Evolutionary conservation across 2,797 vertebrate genomes (phyloP).

Genomic region (Avahi laniger): DNA sequence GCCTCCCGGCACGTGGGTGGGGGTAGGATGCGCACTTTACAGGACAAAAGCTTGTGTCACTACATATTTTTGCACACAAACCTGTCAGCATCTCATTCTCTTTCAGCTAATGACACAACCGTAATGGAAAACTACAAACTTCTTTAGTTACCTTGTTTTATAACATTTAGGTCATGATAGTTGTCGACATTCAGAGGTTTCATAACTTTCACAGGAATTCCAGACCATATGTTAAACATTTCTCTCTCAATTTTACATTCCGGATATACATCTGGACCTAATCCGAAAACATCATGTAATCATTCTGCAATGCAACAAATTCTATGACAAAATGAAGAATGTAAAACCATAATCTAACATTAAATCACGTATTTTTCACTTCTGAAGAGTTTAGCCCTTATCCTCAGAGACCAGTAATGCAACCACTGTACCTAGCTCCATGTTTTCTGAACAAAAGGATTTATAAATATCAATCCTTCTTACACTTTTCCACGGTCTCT

Average conservation of each 20-base stretch:
- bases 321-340: conserved; percentile 41
- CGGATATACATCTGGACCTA: conserved; percentile 22
- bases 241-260: conserved; percentile 30
- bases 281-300: conserved; percentile 37
- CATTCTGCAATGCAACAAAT: conserved; percentile 7
- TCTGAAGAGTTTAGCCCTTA: conserved; percentile 3
- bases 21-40: not conserved
- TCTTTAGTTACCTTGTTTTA: not conserved
- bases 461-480: not conserved
- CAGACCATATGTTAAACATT: not conserved
- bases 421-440: not conserved
- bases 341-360: not conserved
- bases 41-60: not conserved
- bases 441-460: not conserved
- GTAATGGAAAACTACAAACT: not conserved
- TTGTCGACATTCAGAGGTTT: not conserved
- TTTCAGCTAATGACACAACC: not conserved
- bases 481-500: not conserved
- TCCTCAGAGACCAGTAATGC: not conserved
- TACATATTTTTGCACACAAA: not conserved
- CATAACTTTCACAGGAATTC: not conserved
- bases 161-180: not conserved
- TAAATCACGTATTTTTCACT: conserved; percentile 1
- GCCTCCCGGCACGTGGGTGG: not conserved
- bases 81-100: not conserved